Base-by-base conservation (phyloP, 2,888 invertebrate species). In the Ganaspis brasiliensis region DNA sequence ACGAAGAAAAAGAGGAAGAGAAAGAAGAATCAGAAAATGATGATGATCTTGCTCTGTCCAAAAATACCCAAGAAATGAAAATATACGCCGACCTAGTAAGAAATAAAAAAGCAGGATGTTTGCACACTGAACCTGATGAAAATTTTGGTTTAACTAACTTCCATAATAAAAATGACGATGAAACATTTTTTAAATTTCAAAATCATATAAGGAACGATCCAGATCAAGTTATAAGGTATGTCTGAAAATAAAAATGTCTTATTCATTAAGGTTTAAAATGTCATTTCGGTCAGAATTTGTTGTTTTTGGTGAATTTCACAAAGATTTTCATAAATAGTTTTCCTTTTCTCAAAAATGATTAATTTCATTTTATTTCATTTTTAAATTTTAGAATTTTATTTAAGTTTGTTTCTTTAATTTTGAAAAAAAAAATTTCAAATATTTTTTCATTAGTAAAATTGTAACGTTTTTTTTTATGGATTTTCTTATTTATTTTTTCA, bases 111-210 rank as follows among this genome's bases (percentile, higher is more conserved):
- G 93, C 93, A 45, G 96, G 96, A 35, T 93, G 94, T 55, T 76
- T 91, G 67, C 89, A 88, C 52, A 91, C 95, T 82, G 92, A 92
- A 78, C 92, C 95, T 86, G 91, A 95, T 4, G 92, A 94, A 73
- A 95, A 96, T 84, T 91, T 92, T 74, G 97, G 97, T 89, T 91
- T 98, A 74, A 93, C 95, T 74, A 93, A 94, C 82, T 95, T 96
- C 92, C 93, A 95, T 8, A 89, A 88, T 79, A 86, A 93, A 14
- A 93, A 94, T 56, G 95, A 95, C 81, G 98, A 99, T 89, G 95
- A 96, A 92, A 92, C 92, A 16, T 98, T 98, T 89, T 92, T 93
- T 55, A 94, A 94, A 85, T 99, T 99, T 89, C 95, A 94, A 81
- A 94, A 95, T 87, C 93, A 94, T 78, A 93, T 96, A 26, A 92